Conservation (phyloP, 2,113 vertebrate species). For the Lagenorhynchus albirostris region DNA sequence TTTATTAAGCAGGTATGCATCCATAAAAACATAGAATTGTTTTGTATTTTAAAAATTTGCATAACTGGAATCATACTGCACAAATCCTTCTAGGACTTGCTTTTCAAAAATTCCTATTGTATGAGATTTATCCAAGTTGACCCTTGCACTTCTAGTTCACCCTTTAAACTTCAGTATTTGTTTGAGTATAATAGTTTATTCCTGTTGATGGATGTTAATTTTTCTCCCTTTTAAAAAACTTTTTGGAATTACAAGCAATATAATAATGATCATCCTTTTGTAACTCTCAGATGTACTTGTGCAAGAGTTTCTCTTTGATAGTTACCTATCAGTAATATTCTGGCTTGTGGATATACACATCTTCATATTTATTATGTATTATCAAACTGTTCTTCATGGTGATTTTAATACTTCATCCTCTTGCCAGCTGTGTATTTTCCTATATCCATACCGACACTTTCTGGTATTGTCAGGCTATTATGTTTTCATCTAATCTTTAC, state of each 20-base stretch:
- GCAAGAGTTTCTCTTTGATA: background rate
- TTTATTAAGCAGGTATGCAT: slow-evolving; percentile 5
- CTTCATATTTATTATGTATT: background rate
- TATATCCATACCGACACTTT: background rate
- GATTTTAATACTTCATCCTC: background rate
- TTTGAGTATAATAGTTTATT: background rate
- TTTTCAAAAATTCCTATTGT: background rate
- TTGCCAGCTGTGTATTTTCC: background rate
- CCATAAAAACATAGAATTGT: background rate
- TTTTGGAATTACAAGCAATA: background rate
- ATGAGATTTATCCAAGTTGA: background rate
- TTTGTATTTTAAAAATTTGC: background rate
- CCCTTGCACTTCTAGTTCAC: background rate
- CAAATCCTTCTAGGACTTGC: background rate
- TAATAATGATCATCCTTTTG: background rate
- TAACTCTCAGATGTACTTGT: background rate
- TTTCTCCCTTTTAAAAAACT: background rate
- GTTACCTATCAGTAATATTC: background rate
- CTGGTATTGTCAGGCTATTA: background rate
- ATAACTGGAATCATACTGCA: background rate
- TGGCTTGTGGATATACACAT: background rate
- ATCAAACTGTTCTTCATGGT: background rate
- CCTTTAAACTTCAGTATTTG: background rate
- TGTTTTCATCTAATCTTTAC: background rate
- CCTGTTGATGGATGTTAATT: background rate